These are phyloP conservation scores for Centrocercus urophasianus DNA, from an alignment of 2,113 vertebrate genomes.

Conservation along the genomic window DNA sequence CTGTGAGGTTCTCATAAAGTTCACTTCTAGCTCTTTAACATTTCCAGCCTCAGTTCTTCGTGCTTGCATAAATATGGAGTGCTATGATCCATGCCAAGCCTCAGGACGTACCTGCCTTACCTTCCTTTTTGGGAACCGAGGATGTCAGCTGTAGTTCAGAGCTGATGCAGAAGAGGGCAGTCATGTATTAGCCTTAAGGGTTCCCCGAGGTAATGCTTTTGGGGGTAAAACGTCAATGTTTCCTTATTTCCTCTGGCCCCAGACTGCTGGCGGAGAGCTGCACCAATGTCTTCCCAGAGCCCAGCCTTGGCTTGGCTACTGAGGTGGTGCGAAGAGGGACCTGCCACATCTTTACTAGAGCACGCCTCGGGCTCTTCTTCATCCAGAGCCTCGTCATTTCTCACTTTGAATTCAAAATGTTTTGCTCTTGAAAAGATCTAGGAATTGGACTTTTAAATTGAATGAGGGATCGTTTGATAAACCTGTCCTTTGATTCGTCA, in stretches of 20 bases:
- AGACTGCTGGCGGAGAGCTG: not conserved
- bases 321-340: not conserved
- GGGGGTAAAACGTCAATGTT: not conserved
- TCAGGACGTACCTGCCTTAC: not conserved
- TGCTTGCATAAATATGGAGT: not conserved
- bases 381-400: not conserved
- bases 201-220: not conserved
- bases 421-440: not conserved
- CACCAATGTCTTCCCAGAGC: too few relatives aligned
- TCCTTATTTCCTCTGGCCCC: not conserved
- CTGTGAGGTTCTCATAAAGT: not conserved
- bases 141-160: not conserved
- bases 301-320: not conserved
- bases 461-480: too few relatives aligned
- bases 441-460: not conserved
- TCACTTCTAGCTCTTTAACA: not conserved
- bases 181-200: not conserved
- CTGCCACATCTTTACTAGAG: rapidly evolving
- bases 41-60: not conserved
- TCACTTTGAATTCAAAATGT: not conserved
- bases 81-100: not conserved
- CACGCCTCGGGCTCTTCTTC: not conserved
- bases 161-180: slow-evolving; percentile 52
- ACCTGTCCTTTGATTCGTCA: not conserved
- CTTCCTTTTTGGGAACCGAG: not conserved